Percentiles rank a stretch among this genome's conserved stretches.
phyloP scores from a whole-genome alignment of 2,113 vertebrate species.

The Patagioenas fasciata region DNA sequence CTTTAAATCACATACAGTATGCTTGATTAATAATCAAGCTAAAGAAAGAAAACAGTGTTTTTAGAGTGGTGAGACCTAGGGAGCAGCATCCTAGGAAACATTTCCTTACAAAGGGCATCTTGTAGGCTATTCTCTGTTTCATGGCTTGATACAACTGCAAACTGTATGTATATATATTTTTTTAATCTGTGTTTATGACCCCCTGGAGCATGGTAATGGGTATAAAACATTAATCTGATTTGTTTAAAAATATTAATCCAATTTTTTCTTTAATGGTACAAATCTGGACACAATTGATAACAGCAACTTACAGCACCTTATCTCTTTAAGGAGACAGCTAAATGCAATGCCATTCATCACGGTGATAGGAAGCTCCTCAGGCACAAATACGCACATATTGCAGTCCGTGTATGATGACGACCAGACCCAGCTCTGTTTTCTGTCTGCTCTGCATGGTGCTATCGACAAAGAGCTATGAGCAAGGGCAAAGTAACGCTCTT shows the following conservation, averaged over 20 bases:
- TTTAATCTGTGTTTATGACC: neutral
- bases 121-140: neutral
- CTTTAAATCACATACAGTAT: neutral
- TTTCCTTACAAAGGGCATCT: neutral
- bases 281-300: neutral
- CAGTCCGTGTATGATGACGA: neutral
- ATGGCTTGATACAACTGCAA: neutral
- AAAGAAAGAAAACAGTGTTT: neutral
- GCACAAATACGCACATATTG: neutral
- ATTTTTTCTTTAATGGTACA: neutral
- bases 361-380: constrained; percentile 19
- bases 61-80: neutral
- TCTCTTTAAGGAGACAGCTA: neutral
- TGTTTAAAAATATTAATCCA: constrained; percentile 12
- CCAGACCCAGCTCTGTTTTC: constrained; percentile 52
- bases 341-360: neutral
- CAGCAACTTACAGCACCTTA: neutral
- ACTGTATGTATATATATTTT: neutral
- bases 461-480: neutral
- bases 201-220: neutral
- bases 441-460: neutral
- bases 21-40: neutral
- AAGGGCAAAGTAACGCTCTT: neutral
- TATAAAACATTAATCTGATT: neutral
- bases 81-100: neutral